Base-by-base conservation (phyloP, 30 jellyfish, hydroid and myxozoan species). In the Morbakka virulenta region DNA sequence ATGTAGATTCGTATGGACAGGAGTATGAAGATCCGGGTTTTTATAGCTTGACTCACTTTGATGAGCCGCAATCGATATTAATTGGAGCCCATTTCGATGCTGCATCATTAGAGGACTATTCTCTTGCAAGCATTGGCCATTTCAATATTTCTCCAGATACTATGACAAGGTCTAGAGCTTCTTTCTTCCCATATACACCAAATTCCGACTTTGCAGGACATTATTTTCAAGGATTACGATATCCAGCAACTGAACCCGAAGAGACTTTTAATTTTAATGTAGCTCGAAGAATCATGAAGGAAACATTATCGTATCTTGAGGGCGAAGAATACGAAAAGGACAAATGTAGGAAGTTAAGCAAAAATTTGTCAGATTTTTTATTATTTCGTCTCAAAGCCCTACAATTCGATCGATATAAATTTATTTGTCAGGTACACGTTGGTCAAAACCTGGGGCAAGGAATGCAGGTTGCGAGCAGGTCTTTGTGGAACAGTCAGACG, bases 391-490 rank as follows among this genome's bases (percentile, higher is more conserved):
- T 86, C 41, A 86, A 86, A 34, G 69, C 71, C 25, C 33, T 86
- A 50, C 85, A 86, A 33, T 76, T 64, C 24, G 85, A 77, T 35
- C 53, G 96, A 22, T 86, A 72, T 71, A 76, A 69, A 50, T 86
- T 86, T 35, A 51, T 86, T 3, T 86, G 96, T 48, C 34, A 62
- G 28, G 96, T 86, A 9, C 86, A 86, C 34, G 47, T 86, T 64
- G 96, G 96, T n/a, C 89, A 76, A 28, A 86, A 86, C 30, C 32
- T 86, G 27, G 91, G 91, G 21, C 96, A 86, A 64, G 96, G 83
- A 33, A 50, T 86, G 28, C 63, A 81, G 75, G 63, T 86, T 28
- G 91, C 76, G 24, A 86, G 96, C 41, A 57, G 91, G 28, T 76
- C 87, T 3, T 41, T 86, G 77, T 86, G 96, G 96, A 86, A 86